Evolutionary conservation across 2,113 vertebrate species (phyloP), one percentile per base, ranked within the genome.

Genomic region (Girardinichthys multiradiatus): DNA sequence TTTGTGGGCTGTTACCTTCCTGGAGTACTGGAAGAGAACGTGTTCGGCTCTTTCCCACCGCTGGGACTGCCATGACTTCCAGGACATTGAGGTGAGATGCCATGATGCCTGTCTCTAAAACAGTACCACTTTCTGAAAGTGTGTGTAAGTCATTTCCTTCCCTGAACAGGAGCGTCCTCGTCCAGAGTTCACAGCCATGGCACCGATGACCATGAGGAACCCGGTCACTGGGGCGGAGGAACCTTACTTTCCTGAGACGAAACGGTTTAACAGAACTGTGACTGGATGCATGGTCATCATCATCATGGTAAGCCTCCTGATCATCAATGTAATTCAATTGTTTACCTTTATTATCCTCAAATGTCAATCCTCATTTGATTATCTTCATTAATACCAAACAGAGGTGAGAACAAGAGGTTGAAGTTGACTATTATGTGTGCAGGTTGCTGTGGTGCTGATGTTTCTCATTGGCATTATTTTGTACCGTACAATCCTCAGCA

Each of bases 1-100:
- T 37, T 91, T 96, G 70, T 94, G 95, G 95, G 92, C 95, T 0
- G 90, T 94, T 72, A 92, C 92, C 51, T 96, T 96, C 82, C 82
- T 96, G 76, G 94, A 96, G 82, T 94, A 92, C 89, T 94, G 94
- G 95, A 96, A 95, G 72, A 90, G 90, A 59, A 95, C 84, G 0
- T 94, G 93, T 5, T 92, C 91, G 0, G 80, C 85, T 0, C 81
- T 95, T 74, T 89, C 94, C 28, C 93, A 95, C 77, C 93, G 92
- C 86, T 95, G 95, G 95, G 91, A 95, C 90, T 95, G 93, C 78
- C 88, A 94, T 10, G 91, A 94, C 35, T 95, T 95, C 69, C 73
- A 95, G 65, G 95, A 96, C 26, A 91, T 91, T 0, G 95, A 95
- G 91, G 94, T 80, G 27, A 10, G 21, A n/a, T 0, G 31, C 27